Conservation (phyloP, 2,888 invertebrate genomes). For the Synanthedon formicaeformis region DNA sequence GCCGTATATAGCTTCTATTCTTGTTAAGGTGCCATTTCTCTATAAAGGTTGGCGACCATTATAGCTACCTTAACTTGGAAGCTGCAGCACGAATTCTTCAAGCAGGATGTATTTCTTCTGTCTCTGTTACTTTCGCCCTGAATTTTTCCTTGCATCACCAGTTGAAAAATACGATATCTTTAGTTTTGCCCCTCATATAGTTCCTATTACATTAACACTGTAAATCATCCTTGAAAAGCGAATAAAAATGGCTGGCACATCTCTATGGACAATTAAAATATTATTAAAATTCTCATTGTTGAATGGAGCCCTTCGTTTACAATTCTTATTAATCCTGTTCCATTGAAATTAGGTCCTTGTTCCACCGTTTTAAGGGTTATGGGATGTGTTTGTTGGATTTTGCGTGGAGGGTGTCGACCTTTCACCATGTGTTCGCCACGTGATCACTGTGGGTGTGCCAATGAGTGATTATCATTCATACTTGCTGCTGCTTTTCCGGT, state of each 20-base stretch:
- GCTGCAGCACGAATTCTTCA: no score
- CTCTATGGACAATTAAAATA: neutral
- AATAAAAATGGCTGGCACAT: neutral
- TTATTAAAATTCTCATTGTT: neutral
- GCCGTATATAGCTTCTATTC: no score
- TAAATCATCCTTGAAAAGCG: neutral
- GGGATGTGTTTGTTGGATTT: conserved; percentile 5
- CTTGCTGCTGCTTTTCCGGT: neutral
- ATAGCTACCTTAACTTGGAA: no score
- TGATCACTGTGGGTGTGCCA: conserved; percentile 12
- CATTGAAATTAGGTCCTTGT: neutral
- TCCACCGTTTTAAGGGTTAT: conserved; percentile 1
- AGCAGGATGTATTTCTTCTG: no score
- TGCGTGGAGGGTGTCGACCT: conserved; percentile 34
- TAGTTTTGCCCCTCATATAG: no score
- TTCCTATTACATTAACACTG: neutral
- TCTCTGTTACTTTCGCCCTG: no score
- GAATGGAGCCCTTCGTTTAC: neutral
- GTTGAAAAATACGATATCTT: no score
- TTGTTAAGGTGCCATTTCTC: no score
- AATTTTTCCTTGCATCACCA: no score
- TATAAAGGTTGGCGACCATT: no score
- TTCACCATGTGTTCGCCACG: conserved; percentile 30
- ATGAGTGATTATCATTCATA: neutral
- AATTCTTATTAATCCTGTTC: neutral